These are phyloP conservation scores for Aproaerema taeniolella DNA, from an alignment of 2,888 invertebrate species.

Conservation along the genomic window DNA sequence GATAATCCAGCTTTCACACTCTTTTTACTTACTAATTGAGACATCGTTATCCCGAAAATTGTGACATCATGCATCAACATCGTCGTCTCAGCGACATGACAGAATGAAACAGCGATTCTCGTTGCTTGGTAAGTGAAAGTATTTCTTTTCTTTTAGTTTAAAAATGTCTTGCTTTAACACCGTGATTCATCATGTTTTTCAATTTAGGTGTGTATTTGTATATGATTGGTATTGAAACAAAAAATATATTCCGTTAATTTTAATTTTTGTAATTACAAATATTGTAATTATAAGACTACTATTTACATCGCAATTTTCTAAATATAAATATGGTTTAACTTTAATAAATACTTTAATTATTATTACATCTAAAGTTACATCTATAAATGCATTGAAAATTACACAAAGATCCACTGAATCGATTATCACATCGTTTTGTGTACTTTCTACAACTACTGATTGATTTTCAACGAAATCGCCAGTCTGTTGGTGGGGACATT, in stretches of 20 bases:
- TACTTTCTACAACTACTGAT: conserved; percentile 34
- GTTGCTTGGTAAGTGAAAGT: too few species aligned
- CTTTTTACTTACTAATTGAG: too few species aligned
- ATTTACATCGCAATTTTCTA: conserved; percentile 62
- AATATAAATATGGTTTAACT: conserved; percentile 54
- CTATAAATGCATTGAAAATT: conserved; percentile 66
- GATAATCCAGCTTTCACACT: too few species aligned
- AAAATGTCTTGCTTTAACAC: too few species aligned
- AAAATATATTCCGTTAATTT: conserved; percentile 36
- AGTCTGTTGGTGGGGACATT: conserved; percentile 45
- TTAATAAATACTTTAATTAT: conserved; percentile 28
- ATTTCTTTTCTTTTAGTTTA: too few species aligned
- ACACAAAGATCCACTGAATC: conserved; percentile 51
- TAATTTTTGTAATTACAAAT: conserved; percentile 66
- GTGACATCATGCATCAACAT: too few species aligned
- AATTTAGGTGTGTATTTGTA: too few species aligned
- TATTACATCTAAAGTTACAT: conserved; percentile 25
- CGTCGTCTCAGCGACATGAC: too few species aligned
- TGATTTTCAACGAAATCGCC: conserved; percentile 8
- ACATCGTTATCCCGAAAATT: too few species aligned
- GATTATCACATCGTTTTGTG: conserved; percentile 70
- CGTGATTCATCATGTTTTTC: too few species aligned
- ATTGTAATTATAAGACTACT: conserved; percentile 61
- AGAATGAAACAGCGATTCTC: too few species aligned
- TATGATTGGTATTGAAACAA: too few species aligned